Percentiles rank a stretch among this genome's conserved stretches.
Evolutionary conservation across 2,113 vertebrate species (phyloP).

Genomic region (Mus spicilegus): DNA sequence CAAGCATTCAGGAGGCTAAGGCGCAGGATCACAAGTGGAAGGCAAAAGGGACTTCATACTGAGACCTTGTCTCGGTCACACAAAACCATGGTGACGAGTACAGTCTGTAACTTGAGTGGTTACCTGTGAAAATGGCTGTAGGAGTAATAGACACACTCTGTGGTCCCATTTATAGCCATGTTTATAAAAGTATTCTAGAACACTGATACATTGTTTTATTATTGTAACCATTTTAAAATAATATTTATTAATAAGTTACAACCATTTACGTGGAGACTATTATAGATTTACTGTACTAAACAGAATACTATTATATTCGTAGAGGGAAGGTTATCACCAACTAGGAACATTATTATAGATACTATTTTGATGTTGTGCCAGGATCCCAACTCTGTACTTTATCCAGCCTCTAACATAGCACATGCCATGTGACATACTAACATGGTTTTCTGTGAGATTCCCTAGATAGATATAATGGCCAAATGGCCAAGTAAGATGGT

Average conservation of each 20-base stretch:
- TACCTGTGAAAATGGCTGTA: background rate
- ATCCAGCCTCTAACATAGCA: background rate
- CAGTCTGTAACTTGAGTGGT: background rate
- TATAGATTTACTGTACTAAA: background rate
- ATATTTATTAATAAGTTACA: conserved; percentile 15
- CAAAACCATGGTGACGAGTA: background rate
- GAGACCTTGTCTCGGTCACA: background rate
- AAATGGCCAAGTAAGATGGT: conserved; percentile 28
- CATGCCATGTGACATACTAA: background rate
- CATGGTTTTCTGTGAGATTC: background rate
- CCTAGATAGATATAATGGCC: background rate
- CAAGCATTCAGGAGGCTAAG: background rate
- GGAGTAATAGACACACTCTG: background rate
- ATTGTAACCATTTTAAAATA: background rate
- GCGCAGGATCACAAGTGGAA: background rate
- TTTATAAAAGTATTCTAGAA: background rate
- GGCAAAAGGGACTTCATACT: background rate
- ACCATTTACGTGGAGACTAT: background rate
- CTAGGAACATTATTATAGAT: background rate
- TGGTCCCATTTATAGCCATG: background rate
- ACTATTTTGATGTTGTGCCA: background rate
- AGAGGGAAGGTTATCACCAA: background rate
- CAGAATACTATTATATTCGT: background rate
- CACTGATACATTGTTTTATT: background rate
- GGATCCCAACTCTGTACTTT: background rate